Conservation (phyloP, 2,797 vertebrate species). For the Harpagifer antarcticus region DNA sequence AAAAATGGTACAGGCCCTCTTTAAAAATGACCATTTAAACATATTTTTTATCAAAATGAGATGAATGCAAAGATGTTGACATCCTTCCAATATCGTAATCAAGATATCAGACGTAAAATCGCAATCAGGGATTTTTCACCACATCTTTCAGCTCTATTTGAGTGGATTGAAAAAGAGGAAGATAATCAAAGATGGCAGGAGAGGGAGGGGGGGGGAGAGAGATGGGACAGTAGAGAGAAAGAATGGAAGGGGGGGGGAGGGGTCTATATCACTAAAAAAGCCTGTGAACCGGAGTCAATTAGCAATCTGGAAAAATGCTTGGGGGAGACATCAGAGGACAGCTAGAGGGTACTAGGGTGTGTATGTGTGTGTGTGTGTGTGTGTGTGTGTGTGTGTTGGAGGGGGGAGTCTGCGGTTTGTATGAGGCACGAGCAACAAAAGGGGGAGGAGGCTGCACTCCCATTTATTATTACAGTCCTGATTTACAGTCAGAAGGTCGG, state of each 20-base stretch:
- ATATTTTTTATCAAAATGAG: too few species aligned
- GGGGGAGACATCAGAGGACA: constrained; percentile 66
- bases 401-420: constrained; percentile 33
- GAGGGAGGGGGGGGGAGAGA: not conserved
- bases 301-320: constrained; percentile 81
- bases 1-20: too few species aligned
- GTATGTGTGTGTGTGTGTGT: not conserved
- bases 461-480: constrained; percentile 73
- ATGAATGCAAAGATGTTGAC: too few species aligned
- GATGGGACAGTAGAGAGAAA: constrained; percentile 10
- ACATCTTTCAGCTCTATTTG: too few species aligned
- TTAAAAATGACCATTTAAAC: too few species aligned
- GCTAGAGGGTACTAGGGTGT: constrained; percentile 42
- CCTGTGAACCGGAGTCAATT: constrained; percentile 74
- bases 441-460: constrained; percentile 55
- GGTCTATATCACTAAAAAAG: constrained; percentile 42
- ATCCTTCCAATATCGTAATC: too few species aligned
- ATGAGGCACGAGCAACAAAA: constrained; percentile 60
- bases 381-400: not conserved
- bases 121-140: too few species aligned
- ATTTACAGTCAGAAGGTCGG: constrained; percentile 75
- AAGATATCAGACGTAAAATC: too few species aligned
- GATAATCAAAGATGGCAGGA: constrained; percentile 41
- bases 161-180: not conserved
- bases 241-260: not conserved